Evolutionary conservation across 2,888 invertebrate genomes (phyloP).

Genomic region (Sminthurides aquaticus): DNA sequence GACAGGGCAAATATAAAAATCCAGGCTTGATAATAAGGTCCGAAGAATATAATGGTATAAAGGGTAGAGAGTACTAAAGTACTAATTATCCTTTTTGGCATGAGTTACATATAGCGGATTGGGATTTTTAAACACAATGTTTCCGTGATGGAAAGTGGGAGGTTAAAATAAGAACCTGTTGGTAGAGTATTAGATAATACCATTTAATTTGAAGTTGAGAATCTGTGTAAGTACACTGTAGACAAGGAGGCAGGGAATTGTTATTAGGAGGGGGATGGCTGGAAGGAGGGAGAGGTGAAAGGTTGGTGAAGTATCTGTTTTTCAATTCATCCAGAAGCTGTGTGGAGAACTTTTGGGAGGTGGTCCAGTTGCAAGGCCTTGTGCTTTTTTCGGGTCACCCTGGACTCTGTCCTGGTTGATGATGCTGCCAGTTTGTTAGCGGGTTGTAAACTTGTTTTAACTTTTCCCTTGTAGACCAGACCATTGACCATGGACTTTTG

Average conservation of each 20-base stretch:
- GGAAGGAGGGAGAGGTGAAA: not conserved
- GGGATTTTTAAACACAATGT: no score
- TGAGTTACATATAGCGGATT: no score
- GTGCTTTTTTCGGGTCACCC: no score
- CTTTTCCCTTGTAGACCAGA: no score
- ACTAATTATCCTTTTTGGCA: not conserved
- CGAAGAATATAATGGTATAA: not conserved
- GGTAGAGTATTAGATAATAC: not conserved
- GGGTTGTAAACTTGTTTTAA: not conserved
- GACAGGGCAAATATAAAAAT: not conserved
- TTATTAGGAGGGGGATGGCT: not conserved
- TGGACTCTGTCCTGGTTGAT: no score
- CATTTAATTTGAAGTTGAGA: not conserved
- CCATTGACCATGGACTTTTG: no score
- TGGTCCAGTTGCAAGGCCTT: not conserved
- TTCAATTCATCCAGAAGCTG: no score
- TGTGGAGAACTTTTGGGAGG: no score
- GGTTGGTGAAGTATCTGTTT: no score
- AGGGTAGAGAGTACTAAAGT: not conserved
- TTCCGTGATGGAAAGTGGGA: not conserved
- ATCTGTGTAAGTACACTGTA: no score
- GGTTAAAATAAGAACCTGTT: not conserved
- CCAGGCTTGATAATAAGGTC: not conserved
- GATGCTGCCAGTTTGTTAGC: not conserved
- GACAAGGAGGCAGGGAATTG: not conserved